phyloP scores from a whole-genome alignment of 2,888 invertebrate species.

The Macaria liturata region DNA sequence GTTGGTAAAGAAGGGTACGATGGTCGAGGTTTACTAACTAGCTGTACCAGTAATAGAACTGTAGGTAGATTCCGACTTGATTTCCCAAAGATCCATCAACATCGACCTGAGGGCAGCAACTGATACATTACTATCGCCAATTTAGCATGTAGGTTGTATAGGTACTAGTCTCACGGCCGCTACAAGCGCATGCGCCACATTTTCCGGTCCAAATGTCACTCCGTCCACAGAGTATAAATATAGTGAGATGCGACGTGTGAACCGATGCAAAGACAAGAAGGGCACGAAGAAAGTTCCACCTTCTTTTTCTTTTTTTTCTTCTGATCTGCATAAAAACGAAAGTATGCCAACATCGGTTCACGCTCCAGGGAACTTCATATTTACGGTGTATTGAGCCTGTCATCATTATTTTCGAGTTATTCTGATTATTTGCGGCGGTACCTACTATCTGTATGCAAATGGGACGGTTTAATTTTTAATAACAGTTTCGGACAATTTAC shows the following conservation, averaged over 20 bases:
- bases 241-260: slow-evolving; percentile 33
- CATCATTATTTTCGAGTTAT: slow-evolving; percentile 24
- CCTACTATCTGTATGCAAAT: slow-evolving; percentile 20
- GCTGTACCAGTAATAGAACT: too few relatives aligned
- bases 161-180: not conserved
- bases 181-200: slow-evolving; percentile 30
- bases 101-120: too few relatives aligned
- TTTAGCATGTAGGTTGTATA: too few relatives aligned
- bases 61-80: too few relatives aligned
- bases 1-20: too few relatives aligned
- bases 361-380: slow-evolving; percentile 28
- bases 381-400: slow-evolving; percentile 19
- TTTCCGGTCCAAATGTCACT: slow-evolving; percentile 45
- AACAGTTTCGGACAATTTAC: slow-evolving; percentile 7
- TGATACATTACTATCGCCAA: too few relatives aligned
- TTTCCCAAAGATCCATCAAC: too few relatives aligned
- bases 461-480: slow-evolving; percentile 15
- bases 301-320: slow-evolving; percentile 1
- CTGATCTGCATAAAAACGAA: slow-evolving; percentile 35
- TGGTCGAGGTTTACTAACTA: too few relatives aligned
- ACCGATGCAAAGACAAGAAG: slow-evolving; percentile 21
- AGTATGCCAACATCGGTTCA: slow-evolving; percentile 30
- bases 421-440: slow-evolving; percentile 19
- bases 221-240: not conserved
- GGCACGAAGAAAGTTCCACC: slow-evolving; percentile 33